Conservation (phyloP, 2,113 vertebrate genomes). For the Catharus fuscescens region DNA sequence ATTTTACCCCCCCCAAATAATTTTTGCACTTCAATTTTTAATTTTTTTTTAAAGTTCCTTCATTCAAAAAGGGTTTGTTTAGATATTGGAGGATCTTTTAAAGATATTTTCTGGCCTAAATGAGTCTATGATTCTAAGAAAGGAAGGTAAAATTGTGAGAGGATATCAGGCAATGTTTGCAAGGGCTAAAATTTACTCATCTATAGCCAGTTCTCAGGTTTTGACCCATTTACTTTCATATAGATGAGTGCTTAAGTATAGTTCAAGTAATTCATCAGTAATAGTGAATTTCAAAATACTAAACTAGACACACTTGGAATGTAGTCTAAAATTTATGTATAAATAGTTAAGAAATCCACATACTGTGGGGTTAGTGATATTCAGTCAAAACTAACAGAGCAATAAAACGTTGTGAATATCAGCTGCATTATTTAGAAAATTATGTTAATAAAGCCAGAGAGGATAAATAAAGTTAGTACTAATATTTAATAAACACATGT, state of each 20-base stretch:
- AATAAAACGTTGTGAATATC: neutral
- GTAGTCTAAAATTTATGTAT: neutral
- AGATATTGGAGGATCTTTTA: neutral
- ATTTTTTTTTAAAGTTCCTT: neutral
- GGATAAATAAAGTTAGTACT: neutral
- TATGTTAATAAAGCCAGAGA: neutral
- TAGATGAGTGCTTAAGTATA: neutral
- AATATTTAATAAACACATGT: neutral
- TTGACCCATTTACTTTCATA: neutral
- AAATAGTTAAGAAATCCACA: neutral
- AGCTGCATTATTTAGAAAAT: neutral
- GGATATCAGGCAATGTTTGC: neutral
- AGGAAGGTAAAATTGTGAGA: neutral
- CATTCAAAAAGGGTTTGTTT: neutral
- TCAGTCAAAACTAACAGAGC: neutral
- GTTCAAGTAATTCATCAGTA: neutral
- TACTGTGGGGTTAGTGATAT: neutral
- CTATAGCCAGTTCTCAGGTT: neutral
- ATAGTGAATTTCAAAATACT: neutral
- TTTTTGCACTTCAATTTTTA: neutral
- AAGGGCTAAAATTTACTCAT: neutral
- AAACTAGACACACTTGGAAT: neutral
- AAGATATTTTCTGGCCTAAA: neutral
- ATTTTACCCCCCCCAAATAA: neutral
- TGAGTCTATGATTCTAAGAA: neutral